These are phyloP conservation scores for Lutjanus erythropterus DNA, from an alignment of 2,113 vertebrate species.

Conservation along the genomic window DNA sequence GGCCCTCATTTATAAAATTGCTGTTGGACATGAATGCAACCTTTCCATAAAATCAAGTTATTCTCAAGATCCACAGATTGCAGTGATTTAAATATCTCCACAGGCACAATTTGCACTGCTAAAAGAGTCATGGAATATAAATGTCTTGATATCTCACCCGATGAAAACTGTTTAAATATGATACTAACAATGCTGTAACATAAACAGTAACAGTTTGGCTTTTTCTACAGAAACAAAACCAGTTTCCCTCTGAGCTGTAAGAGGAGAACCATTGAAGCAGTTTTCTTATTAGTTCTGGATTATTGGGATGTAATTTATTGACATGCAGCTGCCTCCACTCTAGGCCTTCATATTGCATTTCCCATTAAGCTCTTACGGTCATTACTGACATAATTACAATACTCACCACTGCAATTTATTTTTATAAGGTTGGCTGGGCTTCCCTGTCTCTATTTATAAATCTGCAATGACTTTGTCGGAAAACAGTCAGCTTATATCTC, in stretches of 20 bases:
- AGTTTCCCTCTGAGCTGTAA: not conserved
- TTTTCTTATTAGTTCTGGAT: not conserved
- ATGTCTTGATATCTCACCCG: not conserved
- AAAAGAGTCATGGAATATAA: not conserved
- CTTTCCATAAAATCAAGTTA: not conserved
- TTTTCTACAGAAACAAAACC: not conserved
- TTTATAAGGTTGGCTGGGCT: not conserved
- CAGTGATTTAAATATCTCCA: not conserved
- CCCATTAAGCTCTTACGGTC: not conserved
- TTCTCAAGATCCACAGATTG: not conserved
- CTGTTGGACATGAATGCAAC: not conserved
- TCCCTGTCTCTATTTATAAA: not conserved
- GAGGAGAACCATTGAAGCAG: not conserved
- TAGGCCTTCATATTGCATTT: not conserved
- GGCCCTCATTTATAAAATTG: not conserved
- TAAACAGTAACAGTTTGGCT: not conserved
- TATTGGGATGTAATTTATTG: not conserved
- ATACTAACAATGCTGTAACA: not conserved
- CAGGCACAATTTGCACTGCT: not conserved
- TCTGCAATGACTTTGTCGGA: not conserved
- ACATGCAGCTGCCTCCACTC: not conserved
- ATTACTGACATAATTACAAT: constrained; percentile 14
- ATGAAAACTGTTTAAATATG: not conserved
- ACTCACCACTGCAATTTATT: not conserved
- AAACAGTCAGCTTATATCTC: not conserved